These are phyloP conservation scores for Graptemys geographica DNA, from an alignment of 2,797 vertebrate species.

Conservation along the genomic window DNA sequence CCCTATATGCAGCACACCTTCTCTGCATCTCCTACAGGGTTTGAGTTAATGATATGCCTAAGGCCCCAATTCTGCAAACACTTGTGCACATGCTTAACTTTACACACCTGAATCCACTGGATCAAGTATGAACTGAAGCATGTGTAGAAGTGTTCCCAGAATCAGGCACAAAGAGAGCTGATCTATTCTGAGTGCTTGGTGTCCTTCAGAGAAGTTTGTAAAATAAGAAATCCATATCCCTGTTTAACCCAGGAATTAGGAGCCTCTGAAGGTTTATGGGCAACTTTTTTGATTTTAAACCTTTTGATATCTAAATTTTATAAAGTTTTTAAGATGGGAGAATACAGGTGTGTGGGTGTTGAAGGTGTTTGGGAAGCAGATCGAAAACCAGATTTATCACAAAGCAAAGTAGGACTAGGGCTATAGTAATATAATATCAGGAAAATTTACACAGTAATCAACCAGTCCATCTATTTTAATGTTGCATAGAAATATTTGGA, in stretches of 20 bases:
- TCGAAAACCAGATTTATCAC: neutral
- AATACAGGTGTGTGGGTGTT: neutral
- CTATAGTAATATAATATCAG: neutral
- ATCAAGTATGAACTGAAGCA: neutral
- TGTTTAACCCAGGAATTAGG: neutral
- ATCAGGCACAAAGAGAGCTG: neutral
- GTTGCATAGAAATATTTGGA: neutral
- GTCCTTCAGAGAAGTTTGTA: neutral
- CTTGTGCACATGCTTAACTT: neutral
- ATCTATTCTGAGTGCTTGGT: neutral
- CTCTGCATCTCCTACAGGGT: neutral
- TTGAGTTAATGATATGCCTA: neutral
- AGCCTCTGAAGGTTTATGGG: neutral
- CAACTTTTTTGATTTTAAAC: neutral
- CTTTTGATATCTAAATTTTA: neutral
- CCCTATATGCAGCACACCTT: accelerated
- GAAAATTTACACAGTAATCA: neutral
- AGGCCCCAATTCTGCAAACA: neutral
- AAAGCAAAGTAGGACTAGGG: neutral
- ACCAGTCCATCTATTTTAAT: neutral
- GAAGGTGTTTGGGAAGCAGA: neutral
- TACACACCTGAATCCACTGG: neutral
- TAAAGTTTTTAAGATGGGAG: neutral
- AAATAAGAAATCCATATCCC: neutral
- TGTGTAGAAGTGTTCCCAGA: neutral